phyloP scores from a whole-genome alignment of 2,797 vertebrate species.

The Apogon talboti region DNA sequence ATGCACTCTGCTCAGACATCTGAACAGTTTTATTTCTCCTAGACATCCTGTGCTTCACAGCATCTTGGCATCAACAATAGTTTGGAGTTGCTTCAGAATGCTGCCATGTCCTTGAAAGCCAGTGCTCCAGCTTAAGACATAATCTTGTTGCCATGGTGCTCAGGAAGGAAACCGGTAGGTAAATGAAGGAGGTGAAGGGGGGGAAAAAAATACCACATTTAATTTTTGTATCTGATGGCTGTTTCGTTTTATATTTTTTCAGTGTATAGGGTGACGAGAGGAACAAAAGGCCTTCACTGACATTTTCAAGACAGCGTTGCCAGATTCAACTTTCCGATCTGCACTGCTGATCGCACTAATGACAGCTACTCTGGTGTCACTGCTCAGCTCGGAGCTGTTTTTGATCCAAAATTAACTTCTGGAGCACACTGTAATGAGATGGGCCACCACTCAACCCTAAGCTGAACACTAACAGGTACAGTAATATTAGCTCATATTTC shows the following conservation, averaged over 20 bases:
- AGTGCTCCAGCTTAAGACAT: slow-evolving; percentile 40
- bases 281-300: slow-evolving; percentile 15
- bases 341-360: slow-evolving; percentile 40
- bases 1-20: neutral
- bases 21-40: slow-evolving; percentile 10
- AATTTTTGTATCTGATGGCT: neutral
- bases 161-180: slow-evolving; percentile 25
- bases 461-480: slow-evolving; percentile 30
- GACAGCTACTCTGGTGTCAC: neutral
- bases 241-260: neutral
- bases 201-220: neutral
- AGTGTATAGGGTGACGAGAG: neutral
- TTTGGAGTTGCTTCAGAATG: slow-evolving; percentile 38
- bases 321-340: slow-evolving; percentile 23
- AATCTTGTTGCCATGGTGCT: slow-evolving; percentile 62
- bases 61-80: slow-evolving; percentile 17
- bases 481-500: slow-evolving; percentile 35
- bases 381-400: slow-evolving; percentile 30
- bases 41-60: slow-evolving; percentile 19
- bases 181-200: slow-evolving; percentile 9
- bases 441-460: slow-evolving; percentile 6
- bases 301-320: neutral
- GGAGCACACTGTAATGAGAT: slow-evolving; percentile 31
- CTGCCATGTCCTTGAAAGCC: slow-evolving; percentile 60
- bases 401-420: slow-evolving; percentile 35